Evolutionary conservation across 2,113 vertebrate species (phyloP).

Genomic region (Micronycteris hirsuta): DNA sequence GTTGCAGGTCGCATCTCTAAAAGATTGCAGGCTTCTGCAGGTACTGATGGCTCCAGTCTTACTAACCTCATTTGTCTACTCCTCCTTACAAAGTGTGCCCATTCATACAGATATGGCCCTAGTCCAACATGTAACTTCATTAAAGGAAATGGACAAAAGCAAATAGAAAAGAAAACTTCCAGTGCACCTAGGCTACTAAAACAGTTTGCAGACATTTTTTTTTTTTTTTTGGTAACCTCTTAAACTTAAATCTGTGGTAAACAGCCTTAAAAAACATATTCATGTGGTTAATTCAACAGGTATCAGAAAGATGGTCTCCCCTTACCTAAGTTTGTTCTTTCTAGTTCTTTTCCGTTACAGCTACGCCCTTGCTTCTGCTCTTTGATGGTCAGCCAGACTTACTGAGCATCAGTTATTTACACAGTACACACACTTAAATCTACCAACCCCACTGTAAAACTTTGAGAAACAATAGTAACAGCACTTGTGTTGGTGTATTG

Average conservation of each 20-base stretch:
- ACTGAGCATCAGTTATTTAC: background rate
- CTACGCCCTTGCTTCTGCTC: background rate
- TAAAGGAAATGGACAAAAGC: conserved; percentile 25
- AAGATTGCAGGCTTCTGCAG: background rate
- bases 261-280: background rate
- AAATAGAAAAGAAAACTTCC: background rate
- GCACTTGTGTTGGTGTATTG: background rate
- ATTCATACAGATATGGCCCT: background rate
- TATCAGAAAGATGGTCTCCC: background rate
- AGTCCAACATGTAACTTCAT: background rate
- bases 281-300: background rate
- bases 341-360: background rate
- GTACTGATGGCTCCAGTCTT: background rate
- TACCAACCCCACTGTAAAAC: background rate
- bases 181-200: background rate
- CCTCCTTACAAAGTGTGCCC: background rate
- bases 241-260: background rate
- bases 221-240: background rate
- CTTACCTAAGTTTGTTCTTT: background rate
- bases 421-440: background rate
- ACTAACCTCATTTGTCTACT: background rate
- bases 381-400: conserved; percentile 12
- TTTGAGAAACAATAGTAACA: background rate
- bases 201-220: background rate
- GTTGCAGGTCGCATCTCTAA: background rate